Percentiles rank a stretch among this genome's conserved stretches.
Conservation (phyloP, 2,888 invertebrate species). For the Piscicola geometra region DNA sequence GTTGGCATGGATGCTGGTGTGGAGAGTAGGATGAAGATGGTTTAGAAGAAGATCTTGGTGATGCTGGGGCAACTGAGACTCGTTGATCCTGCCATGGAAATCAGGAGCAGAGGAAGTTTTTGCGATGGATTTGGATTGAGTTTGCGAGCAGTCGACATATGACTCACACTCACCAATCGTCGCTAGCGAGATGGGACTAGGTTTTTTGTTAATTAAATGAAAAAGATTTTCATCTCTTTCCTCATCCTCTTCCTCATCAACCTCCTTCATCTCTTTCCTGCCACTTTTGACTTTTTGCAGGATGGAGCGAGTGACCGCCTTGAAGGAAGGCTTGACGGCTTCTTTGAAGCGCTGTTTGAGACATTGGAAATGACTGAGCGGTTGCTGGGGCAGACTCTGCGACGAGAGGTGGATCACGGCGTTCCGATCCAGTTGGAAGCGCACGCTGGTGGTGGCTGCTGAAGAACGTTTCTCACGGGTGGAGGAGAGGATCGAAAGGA, state of each 20-base stretch:
- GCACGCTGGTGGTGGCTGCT: not conserved
- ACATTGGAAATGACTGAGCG: not conserved
- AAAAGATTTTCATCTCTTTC: not conserved
- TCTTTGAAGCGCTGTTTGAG: not conserved
- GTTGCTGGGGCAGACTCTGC: not conserved
- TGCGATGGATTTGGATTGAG: not conserved
- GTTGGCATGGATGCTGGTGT: not conserved
- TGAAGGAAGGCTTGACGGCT: not conserved
- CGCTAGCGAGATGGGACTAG: not conserved
- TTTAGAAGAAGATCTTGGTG: not conserved
- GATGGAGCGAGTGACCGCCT: not conserved
- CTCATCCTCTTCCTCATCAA: not conserved
- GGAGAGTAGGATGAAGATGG: not conserved
- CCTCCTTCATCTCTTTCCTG: not conserved
- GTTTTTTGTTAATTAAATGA: not conserved
- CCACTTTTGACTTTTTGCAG: not conserved
- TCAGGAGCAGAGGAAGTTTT: not conserved
- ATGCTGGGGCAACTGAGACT: not conserved
- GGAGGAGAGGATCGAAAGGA: not conserved
- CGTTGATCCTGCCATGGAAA: not conserved
- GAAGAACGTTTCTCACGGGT: not conserved
- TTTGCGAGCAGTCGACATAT: not conserved
- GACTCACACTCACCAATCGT: not conserved
- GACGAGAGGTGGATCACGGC: not conserved
- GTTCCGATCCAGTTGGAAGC: slow-evolving; percentile 5